These are phyloP conservation scores for Zaprionus ghesquierei DNA, from an alignment of 1,140 invertebrate genomes.

Conservation along the genomic window DNA sequence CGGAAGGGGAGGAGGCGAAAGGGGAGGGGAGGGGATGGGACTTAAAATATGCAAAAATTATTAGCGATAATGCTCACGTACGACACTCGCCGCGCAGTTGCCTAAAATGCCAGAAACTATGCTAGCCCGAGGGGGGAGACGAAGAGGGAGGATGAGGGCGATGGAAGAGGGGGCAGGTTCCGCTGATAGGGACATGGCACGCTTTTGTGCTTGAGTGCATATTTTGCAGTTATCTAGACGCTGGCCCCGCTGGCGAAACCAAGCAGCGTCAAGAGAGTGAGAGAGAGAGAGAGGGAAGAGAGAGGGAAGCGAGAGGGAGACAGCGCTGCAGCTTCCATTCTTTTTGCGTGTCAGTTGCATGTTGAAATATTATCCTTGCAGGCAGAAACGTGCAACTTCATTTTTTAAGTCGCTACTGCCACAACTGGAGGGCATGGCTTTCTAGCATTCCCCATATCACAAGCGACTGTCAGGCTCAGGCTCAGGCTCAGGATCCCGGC, in stretches of 20 bases:
- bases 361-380: slow-evolving; percentile 82
- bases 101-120: slow-evolving; percentile 51
- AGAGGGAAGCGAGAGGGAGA: background rate
- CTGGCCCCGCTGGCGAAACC: slow-evolving; percentile 32
- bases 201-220: slow-evolving; percentile 81
- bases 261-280: slow-evolving; percentile 4
- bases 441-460: slow-evolving; percentile 32
- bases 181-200: slow-evolving; percentile 55
- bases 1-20: slow-evolving; percentile 4
- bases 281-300: background rate
- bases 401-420: slow-evolving; percentile 32
- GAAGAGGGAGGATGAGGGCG: background rate
- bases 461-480: slow-evolving; percentile 8
- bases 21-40: background rate
- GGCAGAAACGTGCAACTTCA: slow-evolving; percentile 80
- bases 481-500: background rate
- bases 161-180: background rate
- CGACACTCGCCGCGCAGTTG: slow-evolving; percentile 59
- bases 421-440: slow-evolving; percentile 32
- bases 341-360: slow-evolving; percentile 74
- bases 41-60: slow-evolving; percentile 78
- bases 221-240: slow-evolving; percentile 77
- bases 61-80: slow-evolving; percentile 82
- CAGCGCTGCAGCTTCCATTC: slow-evolving; percentile 26
- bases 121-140: background rate